Conservation (phyloP, 2,797 vertebrate species). For the Dendrocincla tyrannina region DNA sequence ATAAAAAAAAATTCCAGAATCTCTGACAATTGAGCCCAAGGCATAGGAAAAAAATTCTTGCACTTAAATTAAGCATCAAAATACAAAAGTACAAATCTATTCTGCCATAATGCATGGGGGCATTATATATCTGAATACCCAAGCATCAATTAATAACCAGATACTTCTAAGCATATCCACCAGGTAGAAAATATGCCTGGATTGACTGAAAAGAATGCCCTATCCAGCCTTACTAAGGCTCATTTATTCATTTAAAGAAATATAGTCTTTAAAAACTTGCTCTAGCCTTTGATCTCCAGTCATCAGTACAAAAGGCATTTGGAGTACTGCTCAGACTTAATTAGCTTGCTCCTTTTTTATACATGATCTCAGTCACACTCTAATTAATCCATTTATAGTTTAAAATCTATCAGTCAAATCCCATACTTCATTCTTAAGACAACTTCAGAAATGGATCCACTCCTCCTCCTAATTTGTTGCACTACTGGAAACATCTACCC, state of each 20-base stretch:
- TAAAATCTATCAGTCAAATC: conserved; percentile 65
- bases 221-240: not conserved
- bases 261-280: conserved; percentile 40
- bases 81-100: not conserved
- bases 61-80: not conserved
- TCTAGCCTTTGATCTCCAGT: conserved; percentile 54
- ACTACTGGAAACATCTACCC: not conserved
- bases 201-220: not conserved
- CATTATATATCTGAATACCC: not conserved
- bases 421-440: conserved; percentile 42
- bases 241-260: conserved; percentile 52
- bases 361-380: conserved; percentile 53
- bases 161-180: not conserved
- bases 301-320: conserved; percentile 52
- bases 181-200: not conserved
- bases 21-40: not conserved
- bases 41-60: not conserved
- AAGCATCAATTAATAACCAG: not conserved
- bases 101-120: not conserved
- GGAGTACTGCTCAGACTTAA: conserved; percentile 32
- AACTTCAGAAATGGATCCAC: conserved; percentile 50
- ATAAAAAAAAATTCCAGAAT: not conserved
- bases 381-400: conserved; percentile 69
- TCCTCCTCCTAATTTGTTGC: conserved; percentile 61
- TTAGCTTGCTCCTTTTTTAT: conserved; percentile 52